Conservation (phyloP, 1,140 invertebrate species). For the Frieseomelitta varia region DNA sequence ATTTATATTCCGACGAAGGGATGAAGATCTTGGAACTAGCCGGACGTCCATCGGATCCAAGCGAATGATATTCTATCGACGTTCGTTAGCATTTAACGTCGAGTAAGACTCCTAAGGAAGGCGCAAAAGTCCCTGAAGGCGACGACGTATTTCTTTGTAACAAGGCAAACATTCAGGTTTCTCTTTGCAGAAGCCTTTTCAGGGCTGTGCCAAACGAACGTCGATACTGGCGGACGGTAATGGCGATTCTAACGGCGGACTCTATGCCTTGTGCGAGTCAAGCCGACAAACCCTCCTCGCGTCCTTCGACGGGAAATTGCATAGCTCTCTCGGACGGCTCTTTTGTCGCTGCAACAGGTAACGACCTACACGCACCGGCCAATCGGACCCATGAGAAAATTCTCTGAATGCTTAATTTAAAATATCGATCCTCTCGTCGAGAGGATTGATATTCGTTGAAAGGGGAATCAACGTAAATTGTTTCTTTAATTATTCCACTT, state of each 20-base stretch:
- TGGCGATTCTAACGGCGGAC: constrained; percentile 46
- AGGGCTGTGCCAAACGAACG: constrained; percentile 37
- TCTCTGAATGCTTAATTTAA: constrained; percentile 14
- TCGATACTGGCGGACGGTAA: constrained; percentile 40
- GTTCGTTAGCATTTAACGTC: not conserved
- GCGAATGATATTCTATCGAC: not conserved
- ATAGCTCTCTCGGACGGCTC: constrained; percentile 32
- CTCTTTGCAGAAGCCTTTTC: constrained; percentile 19
- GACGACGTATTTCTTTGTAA: constrained; percentile 30
- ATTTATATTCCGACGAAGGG: too few species aligned
- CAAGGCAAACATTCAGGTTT: constrained; percentile 43
- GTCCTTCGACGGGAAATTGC: constrained; percentile 50
- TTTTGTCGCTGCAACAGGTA: constrained; percentile 37
- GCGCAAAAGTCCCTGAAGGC: not conserved
- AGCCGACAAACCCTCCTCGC: constrained; percentile 15
- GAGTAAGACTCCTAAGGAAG: not conserved
- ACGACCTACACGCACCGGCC: constrained; percentile 1
- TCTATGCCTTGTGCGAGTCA: constrained; percentile 23
- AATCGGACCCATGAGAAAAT: not conserved
- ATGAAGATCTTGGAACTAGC: not conserved
- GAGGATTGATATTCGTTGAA: not conserved
- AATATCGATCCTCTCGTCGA: not conserved
- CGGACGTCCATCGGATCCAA: not conserved
- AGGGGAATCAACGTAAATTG: too few species aligned
- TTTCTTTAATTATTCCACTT: not conserved